phyloP scores from a whole-genome alignment of 1,140 invertebrate genomes.

The Centruroides vittatus region DNA sequence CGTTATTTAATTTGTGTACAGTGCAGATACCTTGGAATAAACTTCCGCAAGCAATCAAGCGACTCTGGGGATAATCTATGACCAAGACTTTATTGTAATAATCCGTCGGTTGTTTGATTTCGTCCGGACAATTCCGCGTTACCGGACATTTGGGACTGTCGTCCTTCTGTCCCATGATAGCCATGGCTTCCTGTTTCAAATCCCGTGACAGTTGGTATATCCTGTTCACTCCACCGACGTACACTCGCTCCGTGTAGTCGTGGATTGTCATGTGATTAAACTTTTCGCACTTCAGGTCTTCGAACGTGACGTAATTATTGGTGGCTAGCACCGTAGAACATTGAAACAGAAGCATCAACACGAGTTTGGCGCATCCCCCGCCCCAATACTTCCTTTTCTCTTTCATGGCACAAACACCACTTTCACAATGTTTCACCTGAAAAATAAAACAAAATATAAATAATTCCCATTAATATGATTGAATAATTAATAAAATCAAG shows the following conservation, averaged over 20 bases:
- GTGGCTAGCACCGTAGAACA: no score
- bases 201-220: constrained; percentile 84
- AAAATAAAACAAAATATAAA: no score
- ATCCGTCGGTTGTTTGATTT: constrained; percentile 55
- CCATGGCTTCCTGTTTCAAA: constrained; percentile 53
- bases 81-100: constrained; percentile 93
- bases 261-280: constrained; percentile 75
- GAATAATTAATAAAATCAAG: no score
- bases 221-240: constrained; percentile 83
- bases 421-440: no score
- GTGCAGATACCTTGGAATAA: constrained; percentile 77
- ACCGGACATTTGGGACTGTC: constrained; percentile 83
- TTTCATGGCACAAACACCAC: no score
- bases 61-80: constrained; percentile 76
- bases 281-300: constrained; percentile 18
- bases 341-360: no score
- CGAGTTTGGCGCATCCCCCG: no score
- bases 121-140: constrained; percentile 39
- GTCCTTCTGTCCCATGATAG: constrained; percentile 72
- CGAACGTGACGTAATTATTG: constrained; percentile 19
- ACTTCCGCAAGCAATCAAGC: constrained; percentile 88
- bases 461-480: no score
- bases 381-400: no score
- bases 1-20: constrained; percentile 74
- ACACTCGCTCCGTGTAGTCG: constrained; percentile 78